phyloP scores from a whole-genome alignment of 2,888 invertebrate genomes.

The Aleiodes alternator region DNA sequence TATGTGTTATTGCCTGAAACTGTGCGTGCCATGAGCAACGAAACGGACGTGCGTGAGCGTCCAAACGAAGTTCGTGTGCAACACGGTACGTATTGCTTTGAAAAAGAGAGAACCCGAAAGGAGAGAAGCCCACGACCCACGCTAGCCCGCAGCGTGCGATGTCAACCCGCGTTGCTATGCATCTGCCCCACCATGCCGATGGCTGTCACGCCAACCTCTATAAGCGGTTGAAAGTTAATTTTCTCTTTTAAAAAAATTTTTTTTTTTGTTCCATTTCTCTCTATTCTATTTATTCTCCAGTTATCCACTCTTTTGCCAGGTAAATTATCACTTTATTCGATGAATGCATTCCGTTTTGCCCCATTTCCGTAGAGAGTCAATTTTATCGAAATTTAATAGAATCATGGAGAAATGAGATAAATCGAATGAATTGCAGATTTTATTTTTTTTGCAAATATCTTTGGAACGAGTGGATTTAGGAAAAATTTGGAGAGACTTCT shows the following conservation, averaged over 20 bases:
- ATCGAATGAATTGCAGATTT: too few species aligned
- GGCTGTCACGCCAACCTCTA: conserved; percentile 62
- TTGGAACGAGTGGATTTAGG: too few species aligned
- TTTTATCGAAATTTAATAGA: too few species aligned
- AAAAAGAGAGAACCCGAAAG: conserved; percentile 36
- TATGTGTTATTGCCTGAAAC: conserved; percentile 31
- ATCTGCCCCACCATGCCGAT: conserved; percentile 62
- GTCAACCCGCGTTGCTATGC: conserved; percentile 67
- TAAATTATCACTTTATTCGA: too few species aligned
- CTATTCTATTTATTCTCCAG: conserved; percentile 26
- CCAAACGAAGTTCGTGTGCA: conserved; percentile 38
- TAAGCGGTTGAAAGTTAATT: conserved; percentile 35
- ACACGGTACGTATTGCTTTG: conserved; percentile 27
- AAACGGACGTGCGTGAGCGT: conserved; percentile 56
- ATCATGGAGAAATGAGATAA: too few species aligned
- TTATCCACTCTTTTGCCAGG: not conserved
- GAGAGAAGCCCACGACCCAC: conserved; percentile 39
- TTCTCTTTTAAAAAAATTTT: conserved; percentile 32
- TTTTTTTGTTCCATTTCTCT: conserved; percentile 5
- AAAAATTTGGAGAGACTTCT: too few species aligned
- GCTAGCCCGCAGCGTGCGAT: conserved; percentile 65
- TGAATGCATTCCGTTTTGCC: too few species aligned
- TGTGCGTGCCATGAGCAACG: conserved; percentile 56
- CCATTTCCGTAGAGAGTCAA: too few species aligned
- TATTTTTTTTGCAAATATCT: too few species aligned